Evolutionary conservation across 1,140 invertebrate genomes (phyloP).

Genomic region (Eufriesea mexicana): DNA sequence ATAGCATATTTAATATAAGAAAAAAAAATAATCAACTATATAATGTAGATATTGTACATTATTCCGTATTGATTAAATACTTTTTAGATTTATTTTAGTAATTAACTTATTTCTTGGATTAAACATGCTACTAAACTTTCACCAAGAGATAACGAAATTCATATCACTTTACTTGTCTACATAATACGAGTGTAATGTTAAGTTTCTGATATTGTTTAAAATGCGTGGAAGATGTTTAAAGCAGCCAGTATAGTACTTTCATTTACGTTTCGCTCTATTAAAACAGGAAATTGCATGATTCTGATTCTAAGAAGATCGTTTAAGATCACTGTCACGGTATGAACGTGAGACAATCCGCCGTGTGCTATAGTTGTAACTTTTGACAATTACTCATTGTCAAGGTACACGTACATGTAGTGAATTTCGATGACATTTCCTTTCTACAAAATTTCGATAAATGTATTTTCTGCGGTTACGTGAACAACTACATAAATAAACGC

Average conservation of each 20-base stretch:
- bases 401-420: too few relatives aligned
- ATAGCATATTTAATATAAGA: too few relatives aligned
- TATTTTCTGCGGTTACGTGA: neutral
- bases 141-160: too few relatives aligned
- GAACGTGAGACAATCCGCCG: neutral
- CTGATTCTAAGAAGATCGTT: neutral
- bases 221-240: neutral
- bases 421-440: neutral
- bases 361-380: neutral
- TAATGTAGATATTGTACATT: too few relatives aligned
- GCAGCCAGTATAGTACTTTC: neutral
- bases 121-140: too few relatives aligned
- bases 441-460: neutral
- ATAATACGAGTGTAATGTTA: neutral
- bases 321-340: neutral
- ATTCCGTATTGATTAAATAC: too few relatives aligned
- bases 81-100: too few relatives aligned
- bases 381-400: neutral
- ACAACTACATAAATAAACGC: too few relatives aligned
- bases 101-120: too few relatives aligned
- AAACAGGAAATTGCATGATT: constrained; percentile 6
- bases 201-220: neutral
- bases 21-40: too few relatives aligned
- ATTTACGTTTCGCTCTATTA: neutral
- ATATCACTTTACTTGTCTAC: too few relatives aligned